Percentiles rank a stretch among this genome's conserved stretches.
Conservation (phyloP, 2,888 invertebrate species). For the Sinopyrophorus schimmeli region DNA sequence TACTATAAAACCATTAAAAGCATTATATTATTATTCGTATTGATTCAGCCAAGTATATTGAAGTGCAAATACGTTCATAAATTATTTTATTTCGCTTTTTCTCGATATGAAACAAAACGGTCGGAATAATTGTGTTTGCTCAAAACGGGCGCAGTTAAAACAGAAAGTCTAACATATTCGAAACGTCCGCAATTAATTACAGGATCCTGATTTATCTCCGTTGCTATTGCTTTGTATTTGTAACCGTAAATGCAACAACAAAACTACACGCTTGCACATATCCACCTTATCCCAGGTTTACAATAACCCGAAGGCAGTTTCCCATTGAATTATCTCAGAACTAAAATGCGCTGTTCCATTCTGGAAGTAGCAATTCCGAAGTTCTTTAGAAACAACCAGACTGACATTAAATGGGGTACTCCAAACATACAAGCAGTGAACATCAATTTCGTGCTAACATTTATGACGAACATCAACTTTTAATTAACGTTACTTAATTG, state of each 20-base stretch:
- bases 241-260: not conserved
- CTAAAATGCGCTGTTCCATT: no score
- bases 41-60: slow-evolving; percentile 21
- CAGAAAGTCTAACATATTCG: not conserved
- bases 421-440: no score
- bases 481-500: no score
- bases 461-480: no score
- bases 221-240: slow-evolving; percentile 1
- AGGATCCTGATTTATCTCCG: not conserved
- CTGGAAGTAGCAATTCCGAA: no score
- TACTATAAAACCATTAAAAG: slow-evolving; percentile 23
- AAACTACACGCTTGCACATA: no score
- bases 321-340: no score
- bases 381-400: no score
- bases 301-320: no score
- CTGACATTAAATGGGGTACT: no score
- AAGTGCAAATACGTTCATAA: not conserved
- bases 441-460: no score
- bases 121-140: slow-evolving; percentile 1
- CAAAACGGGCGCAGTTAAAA: not conserved
- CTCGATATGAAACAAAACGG: not conserved
- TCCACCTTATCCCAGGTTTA: no score
- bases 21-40: slow-evolving; percentile 20
- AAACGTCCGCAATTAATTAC: not conserved
- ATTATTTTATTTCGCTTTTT: not conserved